Percentiles rank a stretch among this genome's conserved stretches.
Conservation (phyloP, 2,113 vertebrate species). For the Muntiacus reevesi region DNA sequence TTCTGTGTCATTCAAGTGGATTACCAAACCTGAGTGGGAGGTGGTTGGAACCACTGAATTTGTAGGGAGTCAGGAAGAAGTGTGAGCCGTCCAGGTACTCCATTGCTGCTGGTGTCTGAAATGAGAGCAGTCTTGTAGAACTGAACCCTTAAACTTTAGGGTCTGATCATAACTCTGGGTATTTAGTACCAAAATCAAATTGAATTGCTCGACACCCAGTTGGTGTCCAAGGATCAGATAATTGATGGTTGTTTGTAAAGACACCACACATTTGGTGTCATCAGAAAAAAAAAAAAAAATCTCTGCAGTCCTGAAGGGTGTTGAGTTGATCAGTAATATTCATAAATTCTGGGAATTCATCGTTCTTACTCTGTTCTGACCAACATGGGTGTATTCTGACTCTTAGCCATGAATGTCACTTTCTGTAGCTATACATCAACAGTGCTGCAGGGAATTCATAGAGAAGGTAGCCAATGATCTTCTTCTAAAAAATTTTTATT, state of each 20-base stretch:
- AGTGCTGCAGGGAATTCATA: not conserved
- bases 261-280: not conserved
- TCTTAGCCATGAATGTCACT: not conserved
- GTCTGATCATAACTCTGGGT: not conserved
- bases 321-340: not conserved
- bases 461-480: not conserved
- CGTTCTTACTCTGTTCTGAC: not conserved
- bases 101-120: not conserved
- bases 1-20: not conserved
- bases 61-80: not conserved
- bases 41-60: not conserved
- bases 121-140: not conserved
- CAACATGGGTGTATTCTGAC: not conserved
- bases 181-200: not conserved
- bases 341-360: not conserved
- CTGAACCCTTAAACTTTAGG: not conserved
- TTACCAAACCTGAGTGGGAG: not conserved
- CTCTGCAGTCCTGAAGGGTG: not conserved
- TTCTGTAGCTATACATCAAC: not conserved
- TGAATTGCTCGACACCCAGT: not conserved
- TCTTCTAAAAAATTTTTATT: not conserved
- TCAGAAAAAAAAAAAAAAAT: not conserved
- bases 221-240: not conserved
- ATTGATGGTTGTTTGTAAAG: not conserved
- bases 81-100: no score